Conservation (phyloP, 2,888 invertebrate species). For the Eulithis testata region DNA sequence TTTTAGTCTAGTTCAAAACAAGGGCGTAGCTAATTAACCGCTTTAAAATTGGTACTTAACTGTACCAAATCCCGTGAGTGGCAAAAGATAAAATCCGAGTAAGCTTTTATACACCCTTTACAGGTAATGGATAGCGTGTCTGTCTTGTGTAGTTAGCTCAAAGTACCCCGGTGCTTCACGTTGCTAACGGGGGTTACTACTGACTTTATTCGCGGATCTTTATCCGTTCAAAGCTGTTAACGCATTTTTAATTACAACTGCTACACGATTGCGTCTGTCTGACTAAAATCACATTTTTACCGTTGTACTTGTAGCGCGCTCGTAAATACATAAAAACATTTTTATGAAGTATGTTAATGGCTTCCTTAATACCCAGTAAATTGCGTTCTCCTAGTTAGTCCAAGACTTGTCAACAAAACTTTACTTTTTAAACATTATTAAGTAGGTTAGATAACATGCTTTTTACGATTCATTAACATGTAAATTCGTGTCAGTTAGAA, state of each 20-base stretch:
- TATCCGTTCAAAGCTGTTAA: conserved; percentile 31
- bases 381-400: neutral
- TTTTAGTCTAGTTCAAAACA: too few relatives aligned
- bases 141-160: neutral
- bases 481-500: conserved; percentile 5
- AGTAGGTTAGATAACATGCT: too few relatives aligned
- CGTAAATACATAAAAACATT: conserved; percentile 1
- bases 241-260: conserved; percentile 27
- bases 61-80: too few relatives aligned
- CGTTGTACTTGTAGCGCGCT: conserved; percentile 1
- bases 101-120: neutral
- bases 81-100: neutral
- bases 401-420: neutral
- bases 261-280: conserved; percentile 15
- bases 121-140: conserved; percentile 4
- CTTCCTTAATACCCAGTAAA: neutral
- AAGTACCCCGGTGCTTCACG: conserved; percentile 42
- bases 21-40: too few relatives aligned
- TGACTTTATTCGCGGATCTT: conserved; percentile 42
- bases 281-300: conserved; percentile 10
- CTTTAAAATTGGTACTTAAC: too few relatives aligned
- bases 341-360: conserved; percentile 2
- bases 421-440: too few relatives aligned
- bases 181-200: conserved; percentile 42
- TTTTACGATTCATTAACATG: neutral